phyloP scores from a whole-genome alignment of 2,797 vertebrate species.

The Myotis daubentonii region DNA sequence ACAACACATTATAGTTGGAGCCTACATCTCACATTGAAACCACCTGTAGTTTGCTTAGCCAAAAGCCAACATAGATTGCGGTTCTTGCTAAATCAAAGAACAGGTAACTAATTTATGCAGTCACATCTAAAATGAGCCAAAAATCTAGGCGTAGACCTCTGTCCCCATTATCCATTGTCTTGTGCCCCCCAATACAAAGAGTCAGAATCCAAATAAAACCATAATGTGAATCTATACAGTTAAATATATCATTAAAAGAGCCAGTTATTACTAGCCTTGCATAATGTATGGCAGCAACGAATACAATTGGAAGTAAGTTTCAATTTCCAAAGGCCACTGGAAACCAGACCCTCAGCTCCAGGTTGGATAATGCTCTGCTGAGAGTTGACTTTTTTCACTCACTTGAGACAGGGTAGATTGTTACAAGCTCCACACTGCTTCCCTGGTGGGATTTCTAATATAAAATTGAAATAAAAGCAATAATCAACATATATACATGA shows the following conservation, averaged over 20 bases:
- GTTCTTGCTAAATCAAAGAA: slow-evolving; percentile 11
- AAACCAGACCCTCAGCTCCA: neutral
- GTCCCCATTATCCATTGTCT: neutral
- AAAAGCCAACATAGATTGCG: neutral
- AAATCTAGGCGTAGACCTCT: neutral
- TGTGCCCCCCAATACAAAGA: neutral
- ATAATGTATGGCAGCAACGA: neutral
- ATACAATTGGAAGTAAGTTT: neutral
- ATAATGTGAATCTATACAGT: slow-evolving; percentile 1
- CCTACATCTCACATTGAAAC: neutral
- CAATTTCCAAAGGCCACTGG: neutral
- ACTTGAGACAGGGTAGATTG: neutral
- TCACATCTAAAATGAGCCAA: slow-evolving; percentile 2
- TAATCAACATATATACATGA: neutral
- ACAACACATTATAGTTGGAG: neutral
- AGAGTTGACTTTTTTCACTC: neutral
- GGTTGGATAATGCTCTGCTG: neutral
- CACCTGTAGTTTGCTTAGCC: neutral
- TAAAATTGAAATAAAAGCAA: slow-evolving; percentile 31
- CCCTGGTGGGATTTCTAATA: neutral
- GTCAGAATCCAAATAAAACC: slow-evolving; percentile 44
- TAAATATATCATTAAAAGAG: neutral
- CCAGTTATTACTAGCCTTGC: neutral
- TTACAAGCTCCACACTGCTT: neutral
- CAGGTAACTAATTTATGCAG: slow-evolving; percentile 22